These are phyloP conservation scores for Pterostichus niger DNA, from an alignment of 2,888 invertebrate genomes.

Conservation along the genomic window DNA sequence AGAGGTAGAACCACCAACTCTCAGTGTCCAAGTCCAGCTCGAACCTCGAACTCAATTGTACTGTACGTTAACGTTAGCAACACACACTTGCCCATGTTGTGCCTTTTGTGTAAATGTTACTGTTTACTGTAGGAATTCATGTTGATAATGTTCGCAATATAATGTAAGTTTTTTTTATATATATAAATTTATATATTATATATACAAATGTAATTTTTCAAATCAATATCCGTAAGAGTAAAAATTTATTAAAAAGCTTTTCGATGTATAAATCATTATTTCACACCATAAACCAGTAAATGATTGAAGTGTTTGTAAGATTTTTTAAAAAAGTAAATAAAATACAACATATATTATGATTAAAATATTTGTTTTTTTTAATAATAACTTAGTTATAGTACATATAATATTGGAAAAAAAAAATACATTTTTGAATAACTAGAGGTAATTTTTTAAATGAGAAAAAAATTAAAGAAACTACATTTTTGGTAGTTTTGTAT, in stretches of 20 bases:
- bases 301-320: slow-evolving; percentile 31
- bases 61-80: slow-evolving; percentile 24
- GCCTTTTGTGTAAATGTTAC: slow-evolving; percentile 65
- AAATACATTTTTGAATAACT: too few relatives aligned
- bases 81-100: slow-evolving; percentile 62
- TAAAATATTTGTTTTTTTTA: background rate
- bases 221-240: slow-evolving; percentile 64
- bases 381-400: background rate
- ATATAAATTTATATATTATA: slow-evolving; percentile 70
- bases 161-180: slow-evolving; percentile 72
- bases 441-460: too few relatives aligned
- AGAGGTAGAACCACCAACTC: slow-evolving; percentile 26
- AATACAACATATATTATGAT: slow-evolving; percentile 17
- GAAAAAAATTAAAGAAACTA: too few relatives aligned
- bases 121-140: slow-evolving; percentile 67
- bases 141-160: slow-evolving; percentile 73
- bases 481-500: too few relatives aligned
- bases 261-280: slow-evolving; percentile 61
- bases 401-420: too few relatives aligned
- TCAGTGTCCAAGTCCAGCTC: slow-evolving; percentile 46
- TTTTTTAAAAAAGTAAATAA: slow-evolving; percentile 33
- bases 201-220: slow-evolving; percentile 67
- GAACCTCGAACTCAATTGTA: slow-evolving; percentile 40
- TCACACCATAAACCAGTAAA: slow-evolving; percentile 54
- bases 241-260: slow-evolving; percentile 65